Conservation (phyloP, 2,797 vertebrate genomes). For the Miichthys miiuy region DNA sequence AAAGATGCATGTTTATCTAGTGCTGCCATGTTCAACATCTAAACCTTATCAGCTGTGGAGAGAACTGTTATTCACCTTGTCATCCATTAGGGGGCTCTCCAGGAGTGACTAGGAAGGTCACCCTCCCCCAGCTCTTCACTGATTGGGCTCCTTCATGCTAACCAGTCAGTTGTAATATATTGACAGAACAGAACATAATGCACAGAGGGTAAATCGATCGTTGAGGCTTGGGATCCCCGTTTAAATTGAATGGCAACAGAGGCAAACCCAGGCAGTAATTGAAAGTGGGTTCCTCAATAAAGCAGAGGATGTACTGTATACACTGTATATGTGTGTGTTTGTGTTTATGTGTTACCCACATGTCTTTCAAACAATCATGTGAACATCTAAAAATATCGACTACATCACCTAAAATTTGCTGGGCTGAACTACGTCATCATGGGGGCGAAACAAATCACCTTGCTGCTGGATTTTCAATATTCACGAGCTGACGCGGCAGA, state of each 20-base stretch:
- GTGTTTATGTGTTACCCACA: constrained; percentile 27
- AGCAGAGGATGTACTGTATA: constrained; percentile 30
- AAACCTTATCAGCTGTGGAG: neutral
- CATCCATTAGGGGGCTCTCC: constrained; percentile 80
- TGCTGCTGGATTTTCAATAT: constrained; percentile 68
- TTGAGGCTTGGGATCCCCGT: constrained; percentile 39
- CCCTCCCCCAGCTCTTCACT: constrained; percentile 43
- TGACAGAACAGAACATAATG: constrained; percentile 64
- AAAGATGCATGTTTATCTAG: neutral
- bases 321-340: constrained; percentile 29
- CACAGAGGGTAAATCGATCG: constrained; percentile 66
- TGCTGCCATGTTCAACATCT: constrained; percentile 4
- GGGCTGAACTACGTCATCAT: constrained; percentile 6
- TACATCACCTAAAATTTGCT: constrained; percentile 42
- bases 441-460: constrained; percentile 68
- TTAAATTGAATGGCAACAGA: constrained; percentile 63
- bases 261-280: constrained; percentile 63
- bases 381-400: constrained; percentile 38
- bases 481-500: constrained; percentile 59
- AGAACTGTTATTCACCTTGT: constrained; percentile 44
- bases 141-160: constrained; percentile 48
- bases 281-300: constrained; percentile 61
- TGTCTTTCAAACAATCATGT: constrained; percentile 26
- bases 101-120: constrained; percentile 63
- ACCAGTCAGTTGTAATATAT: constrained; percentile 64